Evolutionary conservation across 2,888 invertebrate species (phyloP).

Genomic region (Mactromeris polynyma): DNA sequence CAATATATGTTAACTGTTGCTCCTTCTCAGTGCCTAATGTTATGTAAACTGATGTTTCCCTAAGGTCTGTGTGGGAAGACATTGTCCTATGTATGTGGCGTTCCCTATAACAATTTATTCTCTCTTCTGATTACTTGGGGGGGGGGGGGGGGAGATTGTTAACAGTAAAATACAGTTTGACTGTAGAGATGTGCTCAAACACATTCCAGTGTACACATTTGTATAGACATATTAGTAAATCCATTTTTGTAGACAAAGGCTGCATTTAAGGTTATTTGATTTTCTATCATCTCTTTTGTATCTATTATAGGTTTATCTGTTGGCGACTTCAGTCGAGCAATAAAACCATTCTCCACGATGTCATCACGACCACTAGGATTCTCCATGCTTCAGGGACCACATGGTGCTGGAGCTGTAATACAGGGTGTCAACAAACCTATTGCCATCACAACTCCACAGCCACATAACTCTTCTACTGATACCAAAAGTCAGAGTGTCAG

Average conservation of each 20-base stretch:
- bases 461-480: conserved; percentile 53
- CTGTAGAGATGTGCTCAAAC: too few species aligned
- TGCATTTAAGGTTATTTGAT: background rate
- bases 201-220: too few species aligned
- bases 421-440: conserved; percentile 66
- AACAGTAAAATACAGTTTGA: too few species aligned
- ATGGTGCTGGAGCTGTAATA: conserved; percentile 51
- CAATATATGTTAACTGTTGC: too few species aligned
- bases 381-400: conserved; percentile 49
- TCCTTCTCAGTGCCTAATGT: too few species aligned
- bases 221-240: background rate
- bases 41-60: too few species aligned
- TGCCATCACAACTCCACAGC: conserved; percentile 67
- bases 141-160: too few species aligned
- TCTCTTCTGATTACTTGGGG: too few species aligned
- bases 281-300: background rate
- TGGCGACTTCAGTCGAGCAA: conserved; percentile 39
- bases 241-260: background rate
- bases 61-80: too few species aligned
- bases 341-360: conserved; percentile 58
- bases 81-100: too few species aligned
- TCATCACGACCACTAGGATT: conserved; percentile 57
- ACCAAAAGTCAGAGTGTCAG: conserved; percentile 59
- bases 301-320: conserved; percentile 35
- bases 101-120: too few species aligned